A percentile compares a stretch with the other conserved stretches of the same genome.
Evolutionary conservation across 2,888 invertebrate species (phyloP).

Genomic region (Sminthurinus aureus): DNA sequence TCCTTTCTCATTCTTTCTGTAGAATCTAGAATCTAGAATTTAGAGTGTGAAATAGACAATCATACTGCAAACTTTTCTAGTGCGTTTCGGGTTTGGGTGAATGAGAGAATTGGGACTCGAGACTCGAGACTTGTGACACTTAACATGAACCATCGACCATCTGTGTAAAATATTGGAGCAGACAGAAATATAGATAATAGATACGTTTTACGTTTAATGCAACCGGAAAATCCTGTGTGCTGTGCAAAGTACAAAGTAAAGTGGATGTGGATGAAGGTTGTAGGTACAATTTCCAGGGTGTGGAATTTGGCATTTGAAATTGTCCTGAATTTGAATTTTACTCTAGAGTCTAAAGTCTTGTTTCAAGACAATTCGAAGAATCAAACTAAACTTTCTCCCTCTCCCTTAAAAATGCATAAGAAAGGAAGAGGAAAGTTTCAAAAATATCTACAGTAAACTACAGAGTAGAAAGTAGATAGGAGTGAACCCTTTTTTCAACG

Average conservation of each 20-base stretch:
- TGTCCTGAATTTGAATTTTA: slow-evolving; percentile 21
- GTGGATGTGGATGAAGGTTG: background rate
- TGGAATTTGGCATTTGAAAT: slow-evolving; percentile 25
- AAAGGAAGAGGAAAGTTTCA: background rate
- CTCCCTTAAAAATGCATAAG: background rate
- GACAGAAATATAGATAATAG: too few species aligned
- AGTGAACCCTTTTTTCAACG: background rate
- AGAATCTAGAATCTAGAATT: too few species aligned
- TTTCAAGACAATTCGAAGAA: slow-evolving; percentile 20
- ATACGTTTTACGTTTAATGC: background rate
- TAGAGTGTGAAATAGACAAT: too few species aligned
- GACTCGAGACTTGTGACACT: too few species aligned
- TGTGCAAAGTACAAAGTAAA: background rate
- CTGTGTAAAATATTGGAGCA: too few species aligned
- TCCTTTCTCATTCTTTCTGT: too few species aligned
- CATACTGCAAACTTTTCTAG: too few species aligned
- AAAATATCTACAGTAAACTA: background rate
- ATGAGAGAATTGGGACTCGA: too few species aligned
- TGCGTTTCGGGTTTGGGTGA: too few species aligned
- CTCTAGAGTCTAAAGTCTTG: slow-evolving; percentile 10
- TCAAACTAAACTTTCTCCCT: slow-evolving; percentile 15
- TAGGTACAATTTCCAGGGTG: background rate
- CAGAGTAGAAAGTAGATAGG: background rate
- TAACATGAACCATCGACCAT: too few species aligned
- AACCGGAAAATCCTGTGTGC: background rate